These are phyloP conservation scores for Lycophotia porphyrea DNA, from an alignment of 2,888 invertebrate genomes.

Conservation along the genomic window DNA sequence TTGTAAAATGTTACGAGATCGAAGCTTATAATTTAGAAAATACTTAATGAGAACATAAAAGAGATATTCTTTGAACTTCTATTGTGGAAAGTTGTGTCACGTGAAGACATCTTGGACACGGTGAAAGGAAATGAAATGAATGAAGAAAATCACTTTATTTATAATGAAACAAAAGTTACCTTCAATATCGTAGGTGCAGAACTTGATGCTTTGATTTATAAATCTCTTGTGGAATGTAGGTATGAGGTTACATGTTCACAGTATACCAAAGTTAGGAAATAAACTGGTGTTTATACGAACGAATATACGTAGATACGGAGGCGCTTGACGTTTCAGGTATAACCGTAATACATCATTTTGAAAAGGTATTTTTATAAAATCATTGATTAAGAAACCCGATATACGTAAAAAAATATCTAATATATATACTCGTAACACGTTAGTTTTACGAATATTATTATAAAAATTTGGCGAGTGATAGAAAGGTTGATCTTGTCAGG, in stretches of 20 bases:
- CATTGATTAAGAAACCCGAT: constrained; percentile 89
- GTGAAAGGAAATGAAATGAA: constrained; percentile 69
- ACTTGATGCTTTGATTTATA: constrained; percentile 68
- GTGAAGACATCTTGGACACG: constrained; percentile 77
- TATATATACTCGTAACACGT: constrained; percentile 87
- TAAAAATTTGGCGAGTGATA: constrained; percentile 76
- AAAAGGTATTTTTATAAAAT: constrained; percentile 90
- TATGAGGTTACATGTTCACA: constrained; percentile 83
- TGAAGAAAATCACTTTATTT: constrained; percentile 79
- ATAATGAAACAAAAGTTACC: constrained; percentile 88
- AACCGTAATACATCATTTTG: constrained; percentile 77
- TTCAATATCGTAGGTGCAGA: constrained; percentile 83
- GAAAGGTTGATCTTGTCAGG: constrained; percentile 82
- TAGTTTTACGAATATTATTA: constrained; percentile 84
- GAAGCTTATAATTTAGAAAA: constrained; percentile 84
- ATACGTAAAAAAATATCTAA: constrained; percentile 89
- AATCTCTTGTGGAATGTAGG: constrained; percentile 80
- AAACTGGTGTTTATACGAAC: constrained; percentile 79
- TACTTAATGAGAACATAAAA: constrained; percentile 75
- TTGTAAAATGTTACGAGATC: constrained; percentile 87
- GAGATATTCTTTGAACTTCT: constrained; percentile 84
- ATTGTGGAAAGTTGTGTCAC: constrained; percentile 78
- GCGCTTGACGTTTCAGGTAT: constrained; percentile 67
- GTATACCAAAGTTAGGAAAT: constrained; percentile 90
- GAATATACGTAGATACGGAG: constrained; percentile 70